These are phyloP conservation scores for Sula dactylatra DNA, from an alignment of 2,113 vertebrate genomes.

Conservation along the genomic window DNA sequence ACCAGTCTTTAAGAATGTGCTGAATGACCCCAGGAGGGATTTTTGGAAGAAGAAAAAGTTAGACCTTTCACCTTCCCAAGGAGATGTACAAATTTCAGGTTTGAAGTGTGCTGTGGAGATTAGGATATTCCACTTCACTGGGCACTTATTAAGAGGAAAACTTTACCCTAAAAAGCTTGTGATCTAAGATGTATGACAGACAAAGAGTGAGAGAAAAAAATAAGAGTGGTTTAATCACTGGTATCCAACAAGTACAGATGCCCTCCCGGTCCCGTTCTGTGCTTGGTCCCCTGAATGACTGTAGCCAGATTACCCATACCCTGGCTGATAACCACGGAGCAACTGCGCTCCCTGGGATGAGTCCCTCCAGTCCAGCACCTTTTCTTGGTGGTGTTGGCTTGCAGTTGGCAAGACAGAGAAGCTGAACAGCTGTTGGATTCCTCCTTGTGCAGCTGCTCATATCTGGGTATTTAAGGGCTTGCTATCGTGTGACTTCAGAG, in stretches of 20 bases:
- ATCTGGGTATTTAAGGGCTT: neutral
- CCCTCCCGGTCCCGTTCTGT: neutral
- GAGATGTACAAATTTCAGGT: neutral
- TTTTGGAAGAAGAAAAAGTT: neutral
- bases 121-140: neutral
- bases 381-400: neutral
- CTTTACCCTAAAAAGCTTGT: neutral
- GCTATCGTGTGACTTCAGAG: neutral
- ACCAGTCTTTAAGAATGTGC: neutral
- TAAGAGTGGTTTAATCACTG: neutral
- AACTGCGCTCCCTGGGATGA: neutral
- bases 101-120: neutral
- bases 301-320: fast-evolving
- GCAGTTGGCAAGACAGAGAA: neutral
- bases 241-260: fast-evolving
- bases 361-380: neutral
- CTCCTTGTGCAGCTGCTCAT: slow-evolving; percentile 36
- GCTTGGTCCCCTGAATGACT: neutral
- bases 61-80: neutral
- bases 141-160: neutral
- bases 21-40: neutral
- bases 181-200: neutral
- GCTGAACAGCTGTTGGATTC: slow-evolving; percentile 47
- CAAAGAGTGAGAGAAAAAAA: neutral
- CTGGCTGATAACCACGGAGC: neutral